phyloP scores from a whole-genome alignment of 2,113 vertebrate species.

The Pelvicachromis taeniatus region DNA sequence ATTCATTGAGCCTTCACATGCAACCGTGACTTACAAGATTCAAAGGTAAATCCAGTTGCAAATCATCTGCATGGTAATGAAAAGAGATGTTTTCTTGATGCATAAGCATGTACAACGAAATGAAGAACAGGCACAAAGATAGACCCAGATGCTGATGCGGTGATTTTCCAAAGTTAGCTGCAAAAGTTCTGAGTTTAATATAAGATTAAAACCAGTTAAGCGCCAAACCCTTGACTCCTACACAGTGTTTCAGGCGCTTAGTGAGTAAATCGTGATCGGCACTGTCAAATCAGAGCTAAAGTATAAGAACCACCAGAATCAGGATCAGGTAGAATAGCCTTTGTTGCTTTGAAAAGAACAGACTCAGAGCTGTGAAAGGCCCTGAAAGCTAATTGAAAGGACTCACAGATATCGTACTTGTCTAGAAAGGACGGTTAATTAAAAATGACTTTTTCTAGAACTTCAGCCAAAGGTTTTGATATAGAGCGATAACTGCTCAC shows the following conservation, averaged over 20 bases:
- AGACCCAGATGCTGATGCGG: not conserved
- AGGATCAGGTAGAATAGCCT: not conserved
- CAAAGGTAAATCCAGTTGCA: not conserved
- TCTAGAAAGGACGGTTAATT: not conserved
- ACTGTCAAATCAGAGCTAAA: not conserved
- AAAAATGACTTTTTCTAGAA: not conserved
- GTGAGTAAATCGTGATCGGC: not conserved
- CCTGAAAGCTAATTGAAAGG: not conserved
- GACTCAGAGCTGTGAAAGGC: not conserved
- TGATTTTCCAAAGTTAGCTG: not conserved
- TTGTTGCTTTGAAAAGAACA: not conserved
- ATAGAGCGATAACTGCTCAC: not conserved
- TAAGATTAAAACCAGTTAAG: not conserved
- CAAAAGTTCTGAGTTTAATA: not conserved
- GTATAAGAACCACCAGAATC: not conserved
- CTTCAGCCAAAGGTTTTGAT: not conserved
- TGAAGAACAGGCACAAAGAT: not conserved
- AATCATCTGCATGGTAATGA: not conserved
- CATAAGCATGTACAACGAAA: rapidly evolving
- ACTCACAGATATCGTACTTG: not conserved
- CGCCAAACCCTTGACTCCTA: not conserved
- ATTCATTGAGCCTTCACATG: not conserved
- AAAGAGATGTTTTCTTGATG: not conserved
- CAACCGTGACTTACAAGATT: not conserved
- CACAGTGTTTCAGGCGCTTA: not conserved